Evolutionary conservation across 2,888 invertebrate genomes (phyloP).

Genomic region (Dione vanillae): DNA sequence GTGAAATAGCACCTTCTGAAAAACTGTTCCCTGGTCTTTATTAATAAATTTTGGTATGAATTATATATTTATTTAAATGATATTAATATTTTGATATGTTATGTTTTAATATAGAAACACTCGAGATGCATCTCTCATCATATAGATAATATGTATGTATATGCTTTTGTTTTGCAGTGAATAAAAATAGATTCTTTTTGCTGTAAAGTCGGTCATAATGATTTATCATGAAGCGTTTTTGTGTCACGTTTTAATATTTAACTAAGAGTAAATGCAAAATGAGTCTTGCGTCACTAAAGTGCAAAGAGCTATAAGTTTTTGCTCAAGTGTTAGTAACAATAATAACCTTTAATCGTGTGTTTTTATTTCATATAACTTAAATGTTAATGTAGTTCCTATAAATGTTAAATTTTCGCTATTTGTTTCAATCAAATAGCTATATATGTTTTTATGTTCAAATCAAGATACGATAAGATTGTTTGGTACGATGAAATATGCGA

Average conservation of each 20-base stretch:
- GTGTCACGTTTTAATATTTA: constrained; percentile 34
- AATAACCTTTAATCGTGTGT: constrained; percentile 32
- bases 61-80: no score
- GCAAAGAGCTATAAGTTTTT: constrained; percentile 31
- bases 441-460: constrained; percentile 4
- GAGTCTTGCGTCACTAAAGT: constrained; percentile 33
- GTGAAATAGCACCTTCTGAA: constrained; percentile 50
- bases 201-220: constrained; percentile 31
- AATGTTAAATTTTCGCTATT: constrained; percentile 11
- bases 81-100: neutral
- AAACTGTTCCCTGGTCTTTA: constrained; percentile 35
- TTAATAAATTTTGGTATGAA: no score
- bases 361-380: neutral
- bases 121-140: constrained; percentile 3
- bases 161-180: constrained; percentile 25
- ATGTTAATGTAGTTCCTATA: neutral
- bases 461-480: constrained; percentile 16
- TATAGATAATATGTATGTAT: neutral
- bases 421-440: neutral
- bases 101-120: neutral
- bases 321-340: constrained; percentile 35
- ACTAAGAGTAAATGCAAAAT: constrained; percentile 24
- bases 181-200: constrained; percentile 34
- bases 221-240: constrained; percentile 34
- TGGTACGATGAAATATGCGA: constrained; percentile 16